phyloP scores from a whole-genome alignment of 2,797 vertebrate genomes.

The Tokudaia tokunoshimensis region DNA sequence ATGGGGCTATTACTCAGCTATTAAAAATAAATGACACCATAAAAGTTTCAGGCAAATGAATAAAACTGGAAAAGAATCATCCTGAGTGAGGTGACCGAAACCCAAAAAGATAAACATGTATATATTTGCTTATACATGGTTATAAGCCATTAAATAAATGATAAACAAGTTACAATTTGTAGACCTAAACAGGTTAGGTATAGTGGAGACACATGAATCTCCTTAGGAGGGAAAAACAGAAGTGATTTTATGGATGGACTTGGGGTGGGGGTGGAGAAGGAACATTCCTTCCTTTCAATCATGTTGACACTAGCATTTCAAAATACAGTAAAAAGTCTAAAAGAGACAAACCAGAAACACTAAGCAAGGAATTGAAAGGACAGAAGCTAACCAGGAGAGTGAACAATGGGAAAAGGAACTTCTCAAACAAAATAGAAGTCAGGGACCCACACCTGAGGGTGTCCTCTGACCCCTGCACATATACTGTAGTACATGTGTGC shows the following conservation, averaged over 20 bases:
- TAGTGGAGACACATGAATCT: neutral
- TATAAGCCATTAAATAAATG: neutral
- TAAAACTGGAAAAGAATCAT: neutral
- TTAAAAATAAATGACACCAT: neutral
- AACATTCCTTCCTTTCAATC: neutral
- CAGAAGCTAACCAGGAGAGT: neutral
- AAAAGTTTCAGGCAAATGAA: neutral
- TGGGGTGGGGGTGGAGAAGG: neutral
- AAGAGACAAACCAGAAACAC: neutral
- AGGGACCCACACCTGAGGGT: too few relatives aligned
- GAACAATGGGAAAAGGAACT: neutral
- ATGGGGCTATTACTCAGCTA: neutral
- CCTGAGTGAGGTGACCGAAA: neutral
- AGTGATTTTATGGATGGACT: neutral
- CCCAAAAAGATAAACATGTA: neutral
- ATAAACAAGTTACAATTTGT: neutral
- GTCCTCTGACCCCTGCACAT: neutral
- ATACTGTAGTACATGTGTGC: too few relatives aligned
- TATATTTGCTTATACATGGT: neutral
- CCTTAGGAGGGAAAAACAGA: neutral
- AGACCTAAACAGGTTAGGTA: neutral
- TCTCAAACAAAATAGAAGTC: neutral
- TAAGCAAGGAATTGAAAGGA: neutral
- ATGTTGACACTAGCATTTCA: neutral
- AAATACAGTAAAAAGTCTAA: neutral